phyloP scores from a whole-genome alignment of 2,113 vertebrate species.

The Mustelus asterias region DNA sequence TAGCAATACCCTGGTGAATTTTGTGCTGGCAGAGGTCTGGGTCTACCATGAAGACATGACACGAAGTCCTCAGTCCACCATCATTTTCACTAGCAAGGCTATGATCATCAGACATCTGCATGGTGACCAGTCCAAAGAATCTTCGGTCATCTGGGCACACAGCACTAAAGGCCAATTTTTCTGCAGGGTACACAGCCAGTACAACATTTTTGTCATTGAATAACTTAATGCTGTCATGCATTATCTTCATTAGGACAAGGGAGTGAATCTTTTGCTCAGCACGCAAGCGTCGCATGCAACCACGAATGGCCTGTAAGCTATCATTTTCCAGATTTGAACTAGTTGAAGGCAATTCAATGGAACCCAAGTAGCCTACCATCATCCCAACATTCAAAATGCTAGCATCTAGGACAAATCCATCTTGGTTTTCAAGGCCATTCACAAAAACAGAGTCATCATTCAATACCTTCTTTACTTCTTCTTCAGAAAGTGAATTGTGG shows the following conservation, averaged over 20 bases:
- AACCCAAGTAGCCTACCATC: constrained; percentile 93
- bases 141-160: constrained; percentile 87
- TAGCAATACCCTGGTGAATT: constrained; percentile 78
- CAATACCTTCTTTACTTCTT: constrained; percentile 65
- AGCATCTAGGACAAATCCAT: constrained; percentile 67
- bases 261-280: constrained; percentile 94
- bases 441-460: constrained; percentile 70
- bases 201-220: constrained; percentile 72
- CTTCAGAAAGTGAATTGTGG: constrained; percentile 64
- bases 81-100: constrained; percentile 67
- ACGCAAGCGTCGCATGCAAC: constrained; percentile 89
- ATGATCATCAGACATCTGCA: constrained; percentile 76
- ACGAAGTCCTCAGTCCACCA: constrained; percentile 78
- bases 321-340: constrained; percentile 78
- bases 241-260: constrained; percentile 84
- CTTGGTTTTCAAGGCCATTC: constrained; percentile 55
- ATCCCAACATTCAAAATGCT: constrained; percentile 90
- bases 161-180: constrained; percentile 93
- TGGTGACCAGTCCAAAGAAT: constrained; percentile 91
- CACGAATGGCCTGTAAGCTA: constrained; percentile 90
- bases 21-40: constrained; percentile 88
- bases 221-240: constrained; percentile 87
- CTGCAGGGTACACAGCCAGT: constrained; percentile 85
- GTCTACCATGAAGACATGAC: constrained; percentile 95
- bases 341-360: constrained; percentile 86